Evolutionary conservation across 2,888 invertebrate genomes (phyloP), one percentile per base, ranked within the genome.

Genomic region (Aromia moschata): DNA sequence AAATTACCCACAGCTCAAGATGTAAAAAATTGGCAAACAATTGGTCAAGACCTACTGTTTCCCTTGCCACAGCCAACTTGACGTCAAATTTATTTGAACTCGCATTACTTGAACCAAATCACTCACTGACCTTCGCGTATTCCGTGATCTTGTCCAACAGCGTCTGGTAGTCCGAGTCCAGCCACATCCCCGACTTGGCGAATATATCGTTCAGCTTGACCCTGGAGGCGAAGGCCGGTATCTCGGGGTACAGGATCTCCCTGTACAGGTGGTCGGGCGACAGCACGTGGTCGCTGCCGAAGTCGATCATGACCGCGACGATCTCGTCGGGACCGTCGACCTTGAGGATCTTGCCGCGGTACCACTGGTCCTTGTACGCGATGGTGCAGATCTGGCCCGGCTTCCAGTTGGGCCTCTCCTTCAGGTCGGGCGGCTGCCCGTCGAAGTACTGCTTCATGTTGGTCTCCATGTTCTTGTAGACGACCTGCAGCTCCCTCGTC

Each of bases 211-310:
- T 69, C 15, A 94, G 81, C 9, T 81, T 70, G 66, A 89, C 88
- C 71, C 83, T 86, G 41, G 84, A 84, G 0, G 88, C 86, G 75
- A 91, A 87, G 10, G 85, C 83, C 0, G 91, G 91, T 55, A 92
- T 82, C 46, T 90, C 82, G 0, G 85, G 81, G 41, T 89, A 84
- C 2, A 87, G 84, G 1, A 89, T 83, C 66, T 84, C 84, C 63
- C 87, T 87, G 14, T 88, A 82, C 47, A 94, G 71, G 51, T 87
- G 83, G 1, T 80, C 76, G 10, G 84, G 80, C 0, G 81, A 68
- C 56, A 90, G 86, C 0, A 78, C 76, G 77, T 94, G 94, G 36
- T 86, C 82, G 74, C 93, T 94, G 0, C 95, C 95, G 73, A 91
- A 95, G 80, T 95, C 95, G 1, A 94, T 84, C 79, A 92, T 93